Percentiles rank a stretch among this genome's conserved stretches.
phyloP scores from a whole-genome alignment of 2,113 vertebrate genomes.

The Barbus barbus region DNA sequence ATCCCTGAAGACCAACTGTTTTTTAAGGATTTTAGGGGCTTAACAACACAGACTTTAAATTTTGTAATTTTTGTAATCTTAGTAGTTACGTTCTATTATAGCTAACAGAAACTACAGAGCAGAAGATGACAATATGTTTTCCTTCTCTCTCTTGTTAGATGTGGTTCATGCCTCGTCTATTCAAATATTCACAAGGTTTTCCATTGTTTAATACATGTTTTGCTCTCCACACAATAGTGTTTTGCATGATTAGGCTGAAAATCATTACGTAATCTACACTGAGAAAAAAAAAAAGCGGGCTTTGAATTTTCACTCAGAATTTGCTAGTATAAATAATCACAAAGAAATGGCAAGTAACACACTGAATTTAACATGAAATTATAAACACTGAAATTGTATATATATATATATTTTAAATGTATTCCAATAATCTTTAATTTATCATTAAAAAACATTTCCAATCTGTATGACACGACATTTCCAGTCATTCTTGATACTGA shows the following conservation, averaged over 20 bases:
- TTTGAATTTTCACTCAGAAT: too few species aligned
- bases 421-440: too few species aligned
- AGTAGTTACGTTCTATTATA: neutral
- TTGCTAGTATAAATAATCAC: too few species aligned
- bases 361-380: too few species aligned
- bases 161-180: constrained; percentile 13
- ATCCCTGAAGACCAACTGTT: constrained; percentile 1
- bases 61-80: constrained; percentile 7
- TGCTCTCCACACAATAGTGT: neutral
- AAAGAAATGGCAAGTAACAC: too few species aligned
- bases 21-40: constrained; percentile 15
- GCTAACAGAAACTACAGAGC: constrained; percentile 1
- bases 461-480: too few species aligned
- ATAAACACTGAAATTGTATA: too few species aligned
- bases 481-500: too few species aligned
- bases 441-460: too few species aligned
- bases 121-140: constrained; percentile 15
- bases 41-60: constrained; percentile 5
- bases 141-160: constrained; percentile 15
- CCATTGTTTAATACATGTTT: neutral
- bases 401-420: too few species aligned
- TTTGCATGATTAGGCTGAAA: constrained; percentile 15
- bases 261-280: neutral
- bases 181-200: neutral
- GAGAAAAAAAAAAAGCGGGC: too few species aligned